A percentile compares a stretch with the other conserved stretches of the same genome.
Evolutionary conservation across 2,888 invertebrate species (phyloP).

Genomic region (Machimus rusticus): DNA sequence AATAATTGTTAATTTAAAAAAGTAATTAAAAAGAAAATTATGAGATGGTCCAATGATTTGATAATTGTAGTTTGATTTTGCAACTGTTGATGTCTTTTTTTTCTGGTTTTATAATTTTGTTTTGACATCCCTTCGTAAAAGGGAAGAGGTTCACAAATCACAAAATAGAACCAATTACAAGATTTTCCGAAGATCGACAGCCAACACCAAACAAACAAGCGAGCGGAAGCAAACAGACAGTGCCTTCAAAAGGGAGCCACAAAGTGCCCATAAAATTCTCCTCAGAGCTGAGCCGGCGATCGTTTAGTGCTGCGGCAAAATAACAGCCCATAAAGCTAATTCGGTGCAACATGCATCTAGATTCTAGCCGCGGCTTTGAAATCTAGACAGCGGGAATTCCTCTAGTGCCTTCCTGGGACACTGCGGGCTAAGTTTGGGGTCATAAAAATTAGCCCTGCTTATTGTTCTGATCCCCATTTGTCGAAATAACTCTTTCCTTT

Average conservation of each 20-base stretch:
- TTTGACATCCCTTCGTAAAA: not conserved
- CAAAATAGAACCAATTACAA: not conserved
- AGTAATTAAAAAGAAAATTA: too few relatives aligned
- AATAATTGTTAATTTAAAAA: too few relatives aligned
- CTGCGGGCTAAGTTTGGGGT: not conserved
- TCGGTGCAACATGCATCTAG: not conserved
- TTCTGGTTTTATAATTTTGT: not conserved
- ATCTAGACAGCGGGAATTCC: not conserved
- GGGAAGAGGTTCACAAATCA: not conserved
- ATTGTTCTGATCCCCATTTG: not conserved
- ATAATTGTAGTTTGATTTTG: not conserved
- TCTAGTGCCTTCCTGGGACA: not conserved
- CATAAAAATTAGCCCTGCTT: not conserved
- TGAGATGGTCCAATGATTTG: too few relatives aligned
- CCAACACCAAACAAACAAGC: slow-evolving; percentile 13
- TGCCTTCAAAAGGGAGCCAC: slow-evolving; percentile 1
- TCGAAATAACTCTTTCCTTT: not conserved
- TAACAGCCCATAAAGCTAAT: slow-evolving; percentile 1
- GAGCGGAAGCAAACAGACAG: not conserved
- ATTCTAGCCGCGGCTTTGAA: not conserved
- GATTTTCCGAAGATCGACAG: not conserved
- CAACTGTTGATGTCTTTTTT: not conserved
- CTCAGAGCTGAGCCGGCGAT: not conserved
- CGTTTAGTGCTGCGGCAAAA: not conserved
- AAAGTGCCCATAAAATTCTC: slow-evolving; percentile 2